These are phyloP conservation scores for Pollenia labialis DNA, from an alignment of 2,888 invertebrate species.

Conservation along the genomic window DNA sequence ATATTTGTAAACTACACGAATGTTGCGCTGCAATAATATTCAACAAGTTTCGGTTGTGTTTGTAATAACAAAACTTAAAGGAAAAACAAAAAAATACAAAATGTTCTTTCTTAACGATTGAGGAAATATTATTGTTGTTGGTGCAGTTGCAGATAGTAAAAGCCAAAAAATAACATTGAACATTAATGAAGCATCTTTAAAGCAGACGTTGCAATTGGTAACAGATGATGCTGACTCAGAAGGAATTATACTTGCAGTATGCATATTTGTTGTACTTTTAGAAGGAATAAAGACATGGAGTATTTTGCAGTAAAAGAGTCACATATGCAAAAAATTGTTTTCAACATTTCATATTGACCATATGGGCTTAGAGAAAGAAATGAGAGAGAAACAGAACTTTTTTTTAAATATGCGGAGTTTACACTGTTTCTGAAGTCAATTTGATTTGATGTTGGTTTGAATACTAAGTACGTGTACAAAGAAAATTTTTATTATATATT, in stretches of 20 bases:
- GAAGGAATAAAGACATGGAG: slow-evolving; percentile 52
- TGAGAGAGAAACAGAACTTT: background rate
- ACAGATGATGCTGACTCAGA: slow-evolving; percentile 52
- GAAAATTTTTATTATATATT: background rate
- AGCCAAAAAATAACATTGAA: slow-evolving; percentile 38
- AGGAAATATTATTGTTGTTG: slow-evolving; percentile 37
- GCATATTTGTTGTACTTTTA: background rate
- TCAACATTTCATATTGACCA: slow-evolving; percentile 47
- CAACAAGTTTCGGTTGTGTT: slow-evolving; percentile 46
- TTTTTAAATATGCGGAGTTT: background rate
- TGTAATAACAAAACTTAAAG: background rate
- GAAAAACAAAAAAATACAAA: slow-evolving; percentile 1
- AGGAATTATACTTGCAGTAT: background rate
- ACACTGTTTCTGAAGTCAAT: slow-evolving; percentile 12
- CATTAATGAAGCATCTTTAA: slow-evolving; percentile 57
- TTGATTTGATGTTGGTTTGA: background rate
- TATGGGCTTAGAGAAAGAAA: slow-evolving; percentile 16
- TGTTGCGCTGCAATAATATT: slow-evolving; percentile 45
- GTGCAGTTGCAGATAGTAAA: slow-evolving; percentile 5
- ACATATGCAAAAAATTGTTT: slow-evolving; percentile 36
- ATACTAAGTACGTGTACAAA: background rate
- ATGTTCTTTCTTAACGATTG: slow-evolving; percentile 9
- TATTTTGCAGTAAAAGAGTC: slow-evolving; percentile 19
- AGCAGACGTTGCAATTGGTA: slow-evolving; percentile 42
- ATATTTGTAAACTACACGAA: slow-evolving; percentile 36